Evolutionary conservation across 2,797 vertebrate species (phyloP).

Genomic region (Tangara arthus): DNA sequence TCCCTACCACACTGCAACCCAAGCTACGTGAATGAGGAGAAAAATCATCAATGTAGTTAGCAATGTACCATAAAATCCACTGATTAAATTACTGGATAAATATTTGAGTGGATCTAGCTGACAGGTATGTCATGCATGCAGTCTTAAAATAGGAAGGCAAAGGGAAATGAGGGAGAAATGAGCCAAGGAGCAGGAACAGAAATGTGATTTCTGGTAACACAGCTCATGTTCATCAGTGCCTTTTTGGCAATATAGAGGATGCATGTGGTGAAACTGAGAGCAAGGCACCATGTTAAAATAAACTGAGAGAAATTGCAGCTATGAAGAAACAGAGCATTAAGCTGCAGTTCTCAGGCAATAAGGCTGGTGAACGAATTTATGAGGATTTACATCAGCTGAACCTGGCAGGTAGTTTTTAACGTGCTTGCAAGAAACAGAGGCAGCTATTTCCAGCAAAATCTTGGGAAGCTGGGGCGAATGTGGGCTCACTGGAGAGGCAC

Average conservation of each 20-base stretch:
- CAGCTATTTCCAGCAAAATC: conserved; percentile 15
- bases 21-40: neutral
- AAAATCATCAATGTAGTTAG: conserved; percentile 24
- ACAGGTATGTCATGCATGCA: conserved; percentile 38
- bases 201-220: conserved; percentile 52
- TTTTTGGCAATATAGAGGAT: neutral
- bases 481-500: neutral
- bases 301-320: neutral
- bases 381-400: neutral
- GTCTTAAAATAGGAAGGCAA: conserved; percentile 54
- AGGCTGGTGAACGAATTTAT: neutral
- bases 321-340: neutral
- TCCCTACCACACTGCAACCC: neutral
- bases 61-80: conserved; percentile 14
- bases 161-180: conserved; percentile 51
- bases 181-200: conserved; percentile 39
- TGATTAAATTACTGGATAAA: conserved; percentile 47
- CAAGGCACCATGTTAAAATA: neutral
- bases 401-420: neutral
- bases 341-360: neutral
- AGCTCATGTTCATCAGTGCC: neutral
- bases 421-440: neutral
- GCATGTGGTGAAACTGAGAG: conserved; percentile 5
- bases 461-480: neutral
- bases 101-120: conserved; percentile 37